These are phyloP conservation scores for Theonella swinhoei DNA, from an alignment of 37 sponge, comb jelly and placozoan species.

Conservation along the genomic window DNA sequence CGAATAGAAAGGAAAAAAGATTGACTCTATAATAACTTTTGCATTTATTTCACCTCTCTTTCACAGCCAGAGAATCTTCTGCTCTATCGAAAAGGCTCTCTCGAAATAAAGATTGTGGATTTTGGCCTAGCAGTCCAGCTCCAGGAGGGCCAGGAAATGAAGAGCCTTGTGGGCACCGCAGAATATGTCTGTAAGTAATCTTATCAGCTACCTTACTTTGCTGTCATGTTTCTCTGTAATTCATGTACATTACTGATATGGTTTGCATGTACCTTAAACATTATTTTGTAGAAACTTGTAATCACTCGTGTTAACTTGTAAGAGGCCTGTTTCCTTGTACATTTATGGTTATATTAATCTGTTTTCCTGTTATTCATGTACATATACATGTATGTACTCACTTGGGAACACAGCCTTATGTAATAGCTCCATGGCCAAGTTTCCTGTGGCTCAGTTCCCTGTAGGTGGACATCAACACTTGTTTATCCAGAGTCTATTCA, in stretches of 20 bases:
- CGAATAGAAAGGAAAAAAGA: neutral
- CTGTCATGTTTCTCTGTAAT: neutral
- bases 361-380: no score
- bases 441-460: no score
- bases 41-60: neutral
- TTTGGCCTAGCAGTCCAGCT: conserved; percentile 91
- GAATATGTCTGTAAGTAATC: conserved; percentile 88
- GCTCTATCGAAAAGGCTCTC: conserved; percentile 57
- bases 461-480: no score
- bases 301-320: no score
- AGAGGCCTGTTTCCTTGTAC: no score
- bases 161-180: conserved; percentile 89
- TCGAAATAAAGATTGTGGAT: conserved; percentile 90
- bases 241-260: neutral
- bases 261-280: neutral
- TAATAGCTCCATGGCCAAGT: no score
- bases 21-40: neutral
- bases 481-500: no score
- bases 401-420: no score
- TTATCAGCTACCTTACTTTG: neutral
- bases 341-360: no score
- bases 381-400: no score
- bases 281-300: conserved; percentile 2
- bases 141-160: conserved; percentile 70
- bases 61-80: conserved; percentile 94